These are phyloP conservation scores for Dugesia japonica DNA, from an alignment of 2,888 invertebrate species.

Conservation along the genomic window DNA sequence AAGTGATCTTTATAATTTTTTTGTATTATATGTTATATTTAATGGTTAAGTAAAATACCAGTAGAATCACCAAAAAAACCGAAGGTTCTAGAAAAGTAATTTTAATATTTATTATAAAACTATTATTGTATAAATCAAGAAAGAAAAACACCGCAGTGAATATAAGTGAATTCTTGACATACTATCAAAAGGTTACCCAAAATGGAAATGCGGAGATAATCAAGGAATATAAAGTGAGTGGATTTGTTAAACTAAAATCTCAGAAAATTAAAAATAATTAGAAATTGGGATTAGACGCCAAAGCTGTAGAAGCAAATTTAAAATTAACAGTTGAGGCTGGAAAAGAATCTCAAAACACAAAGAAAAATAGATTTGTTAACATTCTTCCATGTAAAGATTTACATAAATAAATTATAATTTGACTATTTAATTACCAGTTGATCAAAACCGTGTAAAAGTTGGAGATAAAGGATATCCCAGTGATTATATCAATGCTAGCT, in stretches of 20 bases:
- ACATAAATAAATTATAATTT: neutral
- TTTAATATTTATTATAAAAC: too few relatives aligned
- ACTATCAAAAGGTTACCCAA: neutral
- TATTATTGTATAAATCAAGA: too few relatives aligned
- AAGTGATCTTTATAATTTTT: too few relatives aligned
- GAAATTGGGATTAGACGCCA: neutral
- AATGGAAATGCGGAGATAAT: neutral
- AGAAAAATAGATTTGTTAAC: neutral
- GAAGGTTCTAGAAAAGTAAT: too few relatives aligned
- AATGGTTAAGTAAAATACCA: too few relatives aligned
- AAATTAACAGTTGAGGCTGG: neutral
- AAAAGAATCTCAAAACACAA: neutral
- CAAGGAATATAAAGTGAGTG: neutral
- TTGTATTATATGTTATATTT: too few relatives aligned
- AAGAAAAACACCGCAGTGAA: too few relatives aligned
- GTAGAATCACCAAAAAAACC: too few relatives aligned
- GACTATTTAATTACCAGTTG: neutral
- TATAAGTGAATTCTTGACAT: neutral
- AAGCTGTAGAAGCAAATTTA: neutral
- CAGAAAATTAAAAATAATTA: neutral
- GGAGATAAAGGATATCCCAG: neutral
- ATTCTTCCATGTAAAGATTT: neutral
- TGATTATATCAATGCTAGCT: neutral
- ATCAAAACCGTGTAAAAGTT: slow-evolving; percentile 1
- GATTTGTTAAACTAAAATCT: neutral